Evolutionary conservation across 2,113 vertebrate species (phyloP).

Genomic region (Cyanoramphus novaezelandiae): DNA sequence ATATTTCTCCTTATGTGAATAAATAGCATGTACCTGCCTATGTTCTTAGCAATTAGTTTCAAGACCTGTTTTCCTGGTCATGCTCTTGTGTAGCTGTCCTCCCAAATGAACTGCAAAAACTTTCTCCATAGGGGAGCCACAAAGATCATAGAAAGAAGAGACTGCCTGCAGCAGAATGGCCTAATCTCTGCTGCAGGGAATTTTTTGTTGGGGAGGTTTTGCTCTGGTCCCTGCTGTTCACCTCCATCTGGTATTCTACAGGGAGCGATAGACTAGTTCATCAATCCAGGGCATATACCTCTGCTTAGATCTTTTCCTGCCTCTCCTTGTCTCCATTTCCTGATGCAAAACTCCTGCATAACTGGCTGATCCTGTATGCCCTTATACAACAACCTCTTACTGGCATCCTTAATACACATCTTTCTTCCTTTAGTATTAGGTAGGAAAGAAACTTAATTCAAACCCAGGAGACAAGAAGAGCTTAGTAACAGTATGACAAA

Average conservation of each 20-base stretch:
- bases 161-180: background rate
- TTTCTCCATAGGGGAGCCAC: background rate
- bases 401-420: background rate
- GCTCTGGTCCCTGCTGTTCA: background rate
- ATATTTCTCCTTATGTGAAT: background rate
- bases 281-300: background rate
- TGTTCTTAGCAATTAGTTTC: background rate
- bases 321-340: background rate
- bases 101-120: background rate
- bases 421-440: background rate
- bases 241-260: background rate
- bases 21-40: background rate
- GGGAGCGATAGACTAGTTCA: background rate
- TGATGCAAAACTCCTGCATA: background rate
- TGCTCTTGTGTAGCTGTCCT: background rate
- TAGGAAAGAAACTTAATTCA: background rate
- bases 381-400: background rate
- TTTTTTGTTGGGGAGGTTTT: background rate
- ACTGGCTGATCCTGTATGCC: background rate
- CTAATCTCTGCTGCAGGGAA: background rate
- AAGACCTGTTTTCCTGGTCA: background rate
- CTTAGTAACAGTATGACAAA: background rate
- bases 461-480: background rate
- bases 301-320: background rate
- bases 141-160: background rate